Conservation (phyloP, 37 sponge, comb jelly and placozoan genomes). For the Beroe ovata region DNA sequence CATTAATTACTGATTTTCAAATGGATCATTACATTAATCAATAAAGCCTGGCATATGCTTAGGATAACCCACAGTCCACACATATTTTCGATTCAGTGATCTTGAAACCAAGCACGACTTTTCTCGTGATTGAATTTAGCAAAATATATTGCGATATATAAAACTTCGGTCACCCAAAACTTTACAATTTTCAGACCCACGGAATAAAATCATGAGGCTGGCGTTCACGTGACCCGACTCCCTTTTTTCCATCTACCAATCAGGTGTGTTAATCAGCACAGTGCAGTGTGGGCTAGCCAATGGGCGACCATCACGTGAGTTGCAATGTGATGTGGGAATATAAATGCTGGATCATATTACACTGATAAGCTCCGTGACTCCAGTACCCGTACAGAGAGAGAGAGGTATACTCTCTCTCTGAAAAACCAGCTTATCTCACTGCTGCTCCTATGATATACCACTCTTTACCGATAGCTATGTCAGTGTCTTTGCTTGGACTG, state of each 20-base stretch:
- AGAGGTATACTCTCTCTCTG: too few relatives aligned
- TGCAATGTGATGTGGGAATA: background rate
- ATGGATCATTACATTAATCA: too few relatives aligned
- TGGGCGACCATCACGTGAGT: background rate
- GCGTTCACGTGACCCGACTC: background rate
- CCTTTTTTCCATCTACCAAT: background rate
- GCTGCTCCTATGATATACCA: too few relatives aligned
- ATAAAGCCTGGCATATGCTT: too few relatives aligned
- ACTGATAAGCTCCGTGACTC: background rate
- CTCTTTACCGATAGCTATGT: too few relatives aligned
- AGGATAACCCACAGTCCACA: too few relatives aligned
- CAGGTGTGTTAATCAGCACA: background rate
- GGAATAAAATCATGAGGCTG: background rate
- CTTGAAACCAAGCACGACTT: background rate
- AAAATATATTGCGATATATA: background rate
- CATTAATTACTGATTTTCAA: too few relatives aligned
- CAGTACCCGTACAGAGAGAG: too few relatives aligned
- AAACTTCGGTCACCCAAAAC: slow-evolving; percentile 38
- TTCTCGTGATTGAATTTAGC: background rate
- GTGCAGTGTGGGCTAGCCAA: background rate
- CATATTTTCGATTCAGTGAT: too few relatives aligned
- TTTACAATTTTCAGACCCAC: slow-evolving; percentile 35
- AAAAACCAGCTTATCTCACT: too few relatives aligned
- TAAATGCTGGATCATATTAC: background rate
- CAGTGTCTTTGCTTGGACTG: too few relatives aligned